phyloP scores from a whole-genome alignment of 2,888 invertebrate genomes.

The Abscondita cerata region DNA sequence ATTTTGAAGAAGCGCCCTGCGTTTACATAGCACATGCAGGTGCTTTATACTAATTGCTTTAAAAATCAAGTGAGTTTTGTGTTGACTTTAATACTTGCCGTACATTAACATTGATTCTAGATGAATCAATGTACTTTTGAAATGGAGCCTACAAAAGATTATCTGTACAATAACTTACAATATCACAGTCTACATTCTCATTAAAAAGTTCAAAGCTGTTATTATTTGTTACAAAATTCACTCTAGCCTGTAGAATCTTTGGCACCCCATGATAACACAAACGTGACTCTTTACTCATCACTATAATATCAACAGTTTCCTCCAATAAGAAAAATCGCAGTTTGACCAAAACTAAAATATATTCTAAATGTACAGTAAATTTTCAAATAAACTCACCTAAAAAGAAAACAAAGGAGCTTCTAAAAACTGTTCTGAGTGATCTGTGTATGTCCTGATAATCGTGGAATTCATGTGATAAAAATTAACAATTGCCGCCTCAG shows the following conservation, averaged over 20 bases:
- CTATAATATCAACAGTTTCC: slow-evolving; percentile 91
- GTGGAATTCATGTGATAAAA: slow-evolving; percentile 94
- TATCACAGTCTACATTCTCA: slow-evolving; percentile 42
- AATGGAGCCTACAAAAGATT: slow-evolving; percentile 64
- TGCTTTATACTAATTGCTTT: too few relatives aligned
- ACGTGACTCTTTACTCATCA: slow-evolving; percentile 88
- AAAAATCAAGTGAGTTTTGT: slow-evolving; percentile 51
- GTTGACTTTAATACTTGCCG: slow-evolving; percentile 82
- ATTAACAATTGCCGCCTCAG: slow-evolving; percentile 96
- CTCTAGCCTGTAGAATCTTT: slow-evolving; percentile 66
- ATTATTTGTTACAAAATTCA: too few relatives aligned
- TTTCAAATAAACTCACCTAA: slow-evolving; percentile 67
- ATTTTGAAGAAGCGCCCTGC: too few relatives aligned
- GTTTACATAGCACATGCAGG: too few relatives aligned
- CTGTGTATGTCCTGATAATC: slow-evolving; percentile 86
- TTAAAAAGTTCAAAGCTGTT: not conserved
- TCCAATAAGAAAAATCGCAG: slow-evolving; percentile 93
- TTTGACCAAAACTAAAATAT: slow-evolving; percentile 87
- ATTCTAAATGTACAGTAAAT: not conserved
- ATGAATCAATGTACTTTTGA: slow-evolving; percentile 68
- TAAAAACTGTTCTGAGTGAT: slow-evolving; percentile 88
- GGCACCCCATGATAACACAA: slow-evolving; percentile 95
- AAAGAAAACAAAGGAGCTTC: slow-evolving; percentile 90
- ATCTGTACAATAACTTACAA: slow-evolving; percentile 50
- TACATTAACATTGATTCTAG: slow-evolving; percentile 93